These are phyloP conservation scores for Strigops habroptila DNA, from an alignment of 2,113 vertebrate species.

Conservation along the genomic window DNA sequence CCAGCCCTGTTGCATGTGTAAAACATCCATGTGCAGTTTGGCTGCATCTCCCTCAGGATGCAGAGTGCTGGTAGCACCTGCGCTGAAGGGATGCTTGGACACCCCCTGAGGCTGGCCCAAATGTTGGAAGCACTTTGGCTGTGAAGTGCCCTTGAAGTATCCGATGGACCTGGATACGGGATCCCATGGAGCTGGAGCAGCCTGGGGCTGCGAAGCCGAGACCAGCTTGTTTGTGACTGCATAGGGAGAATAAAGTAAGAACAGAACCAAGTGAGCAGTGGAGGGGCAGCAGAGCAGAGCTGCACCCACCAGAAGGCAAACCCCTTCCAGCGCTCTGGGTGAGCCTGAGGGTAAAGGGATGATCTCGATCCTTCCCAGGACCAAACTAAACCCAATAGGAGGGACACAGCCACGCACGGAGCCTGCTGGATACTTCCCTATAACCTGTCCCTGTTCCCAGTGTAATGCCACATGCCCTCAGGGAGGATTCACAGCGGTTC, in stretches of 20 bases:
- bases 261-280: not conserved
- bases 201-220: not conserved
- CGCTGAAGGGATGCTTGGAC: not conserved
- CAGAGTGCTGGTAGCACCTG: not conserved
- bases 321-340: accelerated
- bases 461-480: not conserved
- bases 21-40: not conserved
- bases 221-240: not conserved
- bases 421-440: accelerated
- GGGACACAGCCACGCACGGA: accelerated
- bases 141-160: not conserved
- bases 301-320: not conserved
- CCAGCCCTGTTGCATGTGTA: accelerated
- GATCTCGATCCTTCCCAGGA: not conserved
- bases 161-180: not conserved
- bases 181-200: not conserved
- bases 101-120: not conserved
- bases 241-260: not conserved
- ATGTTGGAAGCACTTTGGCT: not conserved
- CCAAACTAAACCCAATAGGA: not conserved
- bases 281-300: not conserved
- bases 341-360: not conserved
- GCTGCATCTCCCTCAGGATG: not conserved
- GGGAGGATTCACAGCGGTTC: not conserved
- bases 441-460: not conserved